Base-by-base conservation (phyloP, 2,113 vertebrate species). In the Poecilia latipinna region DNA sequence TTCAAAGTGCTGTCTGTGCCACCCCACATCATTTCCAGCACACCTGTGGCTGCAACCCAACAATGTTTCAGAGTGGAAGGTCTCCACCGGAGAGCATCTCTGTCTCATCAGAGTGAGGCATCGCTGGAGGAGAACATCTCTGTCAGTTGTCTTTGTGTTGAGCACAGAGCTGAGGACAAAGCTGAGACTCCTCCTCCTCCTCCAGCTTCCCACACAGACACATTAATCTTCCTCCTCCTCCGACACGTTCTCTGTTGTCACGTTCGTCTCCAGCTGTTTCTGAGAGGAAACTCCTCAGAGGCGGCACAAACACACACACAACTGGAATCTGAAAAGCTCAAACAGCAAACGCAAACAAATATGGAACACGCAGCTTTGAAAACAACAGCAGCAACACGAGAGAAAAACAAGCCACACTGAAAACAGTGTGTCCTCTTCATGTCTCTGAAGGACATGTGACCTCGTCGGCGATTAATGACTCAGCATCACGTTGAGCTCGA, bases 131-230 rank as follows among this genome's bases (percentile, higher is more conserved):
- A 57, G 51, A 57, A 57, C 22, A 57, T 57, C 51, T 57, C 51
- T 84, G 81, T 74, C 86, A 82, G 85, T 74, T 74, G 70, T 83
- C 92, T 92, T 92, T 93, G 91, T 92, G 87, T 74, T 89, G 57
- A 88, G 91, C 90, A 83, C 82, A 72, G 78, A 68, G 77, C 65
- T 7, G 1, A 75, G 72, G 79, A 88, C 77, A 84, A 92, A 91
- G 70, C 74, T 62, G 72, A 70, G 61, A 74, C 65, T 61, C 66
- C 22, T 26, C 66, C 12, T 31, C 39, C 60, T 11, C 29, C 37
- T 3, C 42, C 39, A 68, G 61, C 8, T 17, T 33, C 61, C 35
- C 67, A 81, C 81, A 84, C 77, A 86, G 78, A 77, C 74, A 82
- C 79, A 89, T 86, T 75, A 82, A 80, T 84, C 79, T 74, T 61